Base-by-base conservation (phyloP, 2,797 vertebrate species). In the Eleutherodactylus coqui region DNA sequence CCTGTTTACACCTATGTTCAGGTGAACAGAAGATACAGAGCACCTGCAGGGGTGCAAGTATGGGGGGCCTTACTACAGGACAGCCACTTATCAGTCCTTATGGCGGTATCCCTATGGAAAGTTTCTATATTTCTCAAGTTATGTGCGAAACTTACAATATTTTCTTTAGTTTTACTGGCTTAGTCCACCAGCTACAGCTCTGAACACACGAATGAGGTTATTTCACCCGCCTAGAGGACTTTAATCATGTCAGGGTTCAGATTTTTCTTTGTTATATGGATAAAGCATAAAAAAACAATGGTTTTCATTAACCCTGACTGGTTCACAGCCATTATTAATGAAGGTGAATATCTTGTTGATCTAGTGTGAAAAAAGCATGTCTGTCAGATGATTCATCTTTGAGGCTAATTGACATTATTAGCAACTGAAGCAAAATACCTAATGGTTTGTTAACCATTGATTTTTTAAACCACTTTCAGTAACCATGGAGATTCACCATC, bases 391-490 rank as follows among this genome's bases (percentile, higher is more conserved):
- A 87, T 87, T 87, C 86, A 87, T 87, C 86, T 87, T 69, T 81
- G 32, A 76, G 70, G 76, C 77, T 87, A 87, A 87, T 87, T 87
- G 86, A 86, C 85, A 86, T 84, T 87, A 87, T 87, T 87, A 87
- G 86, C 82, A 84, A 83, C 69, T 84, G 70, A 87, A 87, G 86
- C 76, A 85, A 87, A 87, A 84, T 85, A 85, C 86, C 82, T 84
- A 84, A 87, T 87, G 86, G 82, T 84, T 84, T 84, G 82, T 87
- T 84, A 87, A 87, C 53, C 55, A 87, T 87, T 87, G 86, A 87
- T 87, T 87, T 87, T 70, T 87, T 76, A 85, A 87, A 87, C 86
- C 86, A 87, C 86, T 87, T 87, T 87, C 82, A 43, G 86, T 87
- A 80, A 81, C 86, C 86, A 87, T 84, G 77, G 86, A 55, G 77